These are phyloP conservation scores for Trypoxylon attenuatum DNA, from an alignment of 2,888 invertebrate genomes.

Conservation along the genomic window DNA sequence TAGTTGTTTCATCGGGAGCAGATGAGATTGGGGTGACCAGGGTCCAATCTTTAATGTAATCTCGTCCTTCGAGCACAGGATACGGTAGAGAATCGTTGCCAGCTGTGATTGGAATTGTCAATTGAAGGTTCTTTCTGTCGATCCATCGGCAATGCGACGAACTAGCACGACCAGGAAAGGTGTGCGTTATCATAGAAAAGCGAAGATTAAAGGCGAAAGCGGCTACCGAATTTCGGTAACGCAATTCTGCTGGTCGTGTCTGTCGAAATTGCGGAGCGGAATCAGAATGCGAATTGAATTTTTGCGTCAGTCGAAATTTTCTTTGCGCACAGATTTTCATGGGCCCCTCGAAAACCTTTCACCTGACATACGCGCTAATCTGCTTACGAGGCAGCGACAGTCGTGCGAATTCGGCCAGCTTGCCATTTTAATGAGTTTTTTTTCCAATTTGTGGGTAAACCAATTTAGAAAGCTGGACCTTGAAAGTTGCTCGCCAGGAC, in stretches of 20 bases:
- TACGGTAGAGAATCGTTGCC: too few species aligned
- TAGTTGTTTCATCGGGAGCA: neutral
- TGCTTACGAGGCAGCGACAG: constrained; percentile 5
- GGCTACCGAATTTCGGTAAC: too few species aligned
- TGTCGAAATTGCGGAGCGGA: too few species aligned
- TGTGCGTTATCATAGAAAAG: too few species aligned
- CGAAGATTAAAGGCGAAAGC: too few species aligned
- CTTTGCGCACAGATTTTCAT: too few species aligned
- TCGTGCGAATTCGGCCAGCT: constrained; percentile 3
- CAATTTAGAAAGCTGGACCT: neutral
- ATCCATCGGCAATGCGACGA: too few species aligned
- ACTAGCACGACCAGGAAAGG: too few species aligned
- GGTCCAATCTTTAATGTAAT: neutral
- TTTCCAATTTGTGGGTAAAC: constrained; percentile 16
- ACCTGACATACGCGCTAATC: neutral
- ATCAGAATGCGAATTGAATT: constrained; percentile 15
- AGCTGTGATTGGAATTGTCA: constrained; percentile 21
- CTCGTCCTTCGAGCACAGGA: neutral
- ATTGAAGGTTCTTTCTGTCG: too few species aligned
- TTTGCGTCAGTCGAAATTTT: neutral
- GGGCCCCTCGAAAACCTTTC: too few species aligned
- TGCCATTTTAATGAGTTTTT: constrained; percentile 26
- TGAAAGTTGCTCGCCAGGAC: constrained; percentile 13
- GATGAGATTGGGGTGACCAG: too few species aligned
- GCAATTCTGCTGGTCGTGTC: too few species aligned